Conservation (phyloP, 64 coral and sea anemone species). For the Anthopleura sola region DNA sequence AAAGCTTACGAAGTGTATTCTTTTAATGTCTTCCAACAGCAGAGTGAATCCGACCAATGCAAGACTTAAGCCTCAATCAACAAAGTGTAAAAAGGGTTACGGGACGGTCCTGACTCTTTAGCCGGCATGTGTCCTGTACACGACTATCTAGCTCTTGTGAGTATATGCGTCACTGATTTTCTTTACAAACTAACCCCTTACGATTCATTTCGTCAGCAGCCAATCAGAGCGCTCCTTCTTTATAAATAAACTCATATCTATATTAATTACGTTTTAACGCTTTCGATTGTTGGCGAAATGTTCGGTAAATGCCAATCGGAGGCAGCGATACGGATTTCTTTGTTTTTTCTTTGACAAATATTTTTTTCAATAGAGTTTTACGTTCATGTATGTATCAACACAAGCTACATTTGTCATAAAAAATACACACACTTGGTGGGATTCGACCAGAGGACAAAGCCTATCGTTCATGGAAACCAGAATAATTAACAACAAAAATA, state of each 20-base stretch:
- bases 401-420: background rate
- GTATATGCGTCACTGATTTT: conserved; percentile 84
- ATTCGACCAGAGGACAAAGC: background rate
- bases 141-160: conserved; percentile 41
- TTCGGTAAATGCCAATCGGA: conserved; percentile 90
- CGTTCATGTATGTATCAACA: background rate
- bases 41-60: conserved; percentile 16
- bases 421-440: background rate
- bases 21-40: conserved; percentile 13
- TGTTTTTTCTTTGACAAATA: conserved; percentile 18
- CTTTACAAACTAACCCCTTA: conserved; percentile 87
- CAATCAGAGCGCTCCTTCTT: conserved; percentile 76
- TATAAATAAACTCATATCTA: conserved; percentile 99
- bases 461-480: background rate
- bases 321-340: conserved; percentile 43
- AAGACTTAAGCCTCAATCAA: conserved; percentile 65
- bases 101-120: conserved; percentile 28
- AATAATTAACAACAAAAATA: conserved; percentile 34
- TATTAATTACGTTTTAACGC: conserved; percentile 99
- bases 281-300: conserved; percentile 99
- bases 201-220: conserved; percentile 77
- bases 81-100: conserved; percentile 36
- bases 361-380: background rate
- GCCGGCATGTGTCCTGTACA: conserved; percentile 44
- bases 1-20: conserved; percentile 35